Percentiles rank a stretch among this genome's conserved stretches.
Evolutionary conservation across 2,113 vertebrate genomes (phyloP).

Genomic region (Rhinopomastus cyanomelas): DNA sequence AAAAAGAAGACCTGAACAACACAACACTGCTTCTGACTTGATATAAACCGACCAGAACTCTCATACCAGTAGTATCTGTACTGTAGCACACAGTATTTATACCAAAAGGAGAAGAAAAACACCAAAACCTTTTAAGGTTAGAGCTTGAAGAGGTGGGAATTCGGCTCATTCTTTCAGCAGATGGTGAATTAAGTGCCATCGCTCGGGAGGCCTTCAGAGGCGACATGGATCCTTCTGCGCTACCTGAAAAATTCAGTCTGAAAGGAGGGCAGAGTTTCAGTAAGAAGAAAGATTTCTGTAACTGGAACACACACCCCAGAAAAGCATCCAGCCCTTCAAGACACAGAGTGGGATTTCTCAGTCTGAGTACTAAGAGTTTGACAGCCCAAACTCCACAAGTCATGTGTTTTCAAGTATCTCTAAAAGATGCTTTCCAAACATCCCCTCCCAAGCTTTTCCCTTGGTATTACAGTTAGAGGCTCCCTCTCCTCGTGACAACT

Average conservation of each 20-base stretch:
- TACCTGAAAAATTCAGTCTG: conserved; percentile 76
- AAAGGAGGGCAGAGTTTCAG: conserved; percentile 10
- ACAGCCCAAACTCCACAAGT: not conserved
- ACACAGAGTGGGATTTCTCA: not conserved
- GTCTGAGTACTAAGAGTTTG: not conserved
- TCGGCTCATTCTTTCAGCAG: conserved; percentile 83
- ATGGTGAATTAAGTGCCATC: conserved; percentile 75
- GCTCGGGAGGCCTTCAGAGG: conserved; percentile 85
- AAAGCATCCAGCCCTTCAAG: not conserved
- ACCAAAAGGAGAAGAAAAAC: conserved; percentile 35
- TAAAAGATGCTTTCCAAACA: not conserved
- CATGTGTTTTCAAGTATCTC: not conserved
- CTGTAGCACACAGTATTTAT: not conserved
- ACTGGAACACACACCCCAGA: not conserved
- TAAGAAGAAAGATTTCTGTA: not conserved
- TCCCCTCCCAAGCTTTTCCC: not conserved
- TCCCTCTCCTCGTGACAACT: not conserved
- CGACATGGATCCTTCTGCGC: conserved; percentile 73
- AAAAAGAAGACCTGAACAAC: not conserved
- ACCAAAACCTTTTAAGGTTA: conserved; percentile 78
- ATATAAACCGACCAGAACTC: not conserved
- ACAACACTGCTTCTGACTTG: not conserved
- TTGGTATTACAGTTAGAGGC: not conserved
- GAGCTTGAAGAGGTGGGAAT: conserved; percentile 69
- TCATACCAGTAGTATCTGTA: not conserved